A percentile compares a stretch with the other conserved stretches of the same genome.
Conservation (phyloP, 1,140 invertebrate genomes). For the Oryzaephilus surinamensis region DNA sequence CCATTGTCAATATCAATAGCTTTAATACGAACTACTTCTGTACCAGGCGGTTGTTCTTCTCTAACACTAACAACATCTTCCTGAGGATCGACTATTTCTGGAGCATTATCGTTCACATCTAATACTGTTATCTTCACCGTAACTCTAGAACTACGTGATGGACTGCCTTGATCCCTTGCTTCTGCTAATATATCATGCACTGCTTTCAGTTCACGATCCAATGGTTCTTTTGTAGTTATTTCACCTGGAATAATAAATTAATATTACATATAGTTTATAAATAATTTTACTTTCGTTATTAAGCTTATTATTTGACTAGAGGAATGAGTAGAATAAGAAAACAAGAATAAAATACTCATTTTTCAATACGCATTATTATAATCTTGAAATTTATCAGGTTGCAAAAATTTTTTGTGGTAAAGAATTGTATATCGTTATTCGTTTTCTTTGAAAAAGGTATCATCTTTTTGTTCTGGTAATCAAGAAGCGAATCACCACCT, state of each 20-base stretch:
- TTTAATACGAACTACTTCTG: conserved; percentile 72
- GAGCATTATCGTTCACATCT: conserved; percentile 87
- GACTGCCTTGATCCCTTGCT: conserved; percentile 74
- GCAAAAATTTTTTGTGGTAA: no score
- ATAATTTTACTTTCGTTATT: no score
- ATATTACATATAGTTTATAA: not conserved
- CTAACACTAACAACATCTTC: conserved; percentile 78
- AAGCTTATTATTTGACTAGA: no score
- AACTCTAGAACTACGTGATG: conserved; percentile 61
- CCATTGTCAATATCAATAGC: conserved; percentile 82
- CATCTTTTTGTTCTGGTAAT: no score
- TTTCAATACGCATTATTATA: no score
- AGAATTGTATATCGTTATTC: no score
- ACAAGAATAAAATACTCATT: no score
- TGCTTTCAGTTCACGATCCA: conserved; percentile 74
- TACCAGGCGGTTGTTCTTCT: conserved; percentile 70
- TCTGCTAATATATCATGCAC: conserved; percentile 73
- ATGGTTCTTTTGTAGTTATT: conserved; percentile 64
- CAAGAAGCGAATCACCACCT: no score
- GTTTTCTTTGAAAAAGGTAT: no score
- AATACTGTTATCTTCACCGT: conserved; percentile 61
- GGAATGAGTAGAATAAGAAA: no score
- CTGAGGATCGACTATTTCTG: conserved; percentile 76
- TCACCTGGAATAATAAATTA: conserved; percentile 52
- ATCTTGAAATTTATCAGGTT: no score